Evolutionary conservation across 2,888 invertebrate species (phyloP).

Genomic region (Boloria euphrosyne): DNA sequence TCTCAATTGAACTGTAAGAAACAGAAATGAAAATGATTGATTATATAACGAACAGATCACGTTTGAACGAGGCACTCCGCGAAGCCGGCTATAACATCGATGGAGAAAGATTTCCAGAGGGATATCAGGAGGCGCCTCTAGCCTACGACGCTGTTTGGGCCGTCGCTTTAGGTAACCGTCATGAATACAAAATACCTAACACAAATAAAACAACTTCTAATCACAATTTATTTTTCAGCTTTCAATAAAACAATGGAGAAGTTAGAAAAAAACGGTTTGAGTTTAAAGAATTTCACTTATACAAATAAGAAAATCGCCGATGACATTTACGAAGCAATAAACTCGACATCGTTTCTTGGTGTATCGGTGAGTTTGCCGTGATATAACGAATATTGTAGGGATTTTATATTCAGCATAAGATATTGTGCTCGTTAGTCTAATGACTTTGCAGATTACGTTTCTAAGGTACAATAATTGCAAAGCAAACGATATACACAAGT

Average conservation of each 20-base stretch:
- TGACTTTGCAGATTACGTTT: conserved; percentile 40
- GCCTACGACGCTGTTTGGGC: conserved; percentile 99
- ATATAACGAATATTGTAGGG: conserved; percentile 19
- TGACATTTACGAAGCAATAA: conserved; percentile 98
- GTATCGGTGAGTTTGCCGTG: conserved; percentile 90
- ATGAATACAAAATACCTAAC: conserved; percentile 22
- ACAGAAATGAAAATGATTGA: conserved; percentile 6
- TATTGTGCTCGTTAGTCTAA: conserved; percentile 40
- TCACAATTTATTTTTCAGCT: conserved; percentile 80
- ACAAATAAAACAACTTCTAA: conserved; percentile 2
- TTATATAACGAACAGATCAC: conserved; percentile 76
- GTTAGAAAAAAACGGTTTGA: conserved; percentile 89
- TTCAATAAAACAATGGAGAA: conserved; percentile 98
- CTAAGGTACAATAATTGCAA: conserved; percentile 17
- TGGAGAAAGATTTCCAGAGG: conserved; percentile 93
- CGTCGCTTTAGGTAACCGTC: conserved; percentile 90
- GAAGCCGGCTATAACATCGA: conserved; percentile 93
- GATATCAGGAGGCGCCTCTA: conserved; percentile 98
- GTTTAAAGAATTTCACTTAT: conserved; percentile 97
- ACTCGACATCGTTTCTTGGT: conserved; percentile 98
- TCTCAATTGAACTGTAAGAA: conserved; percentile 1
- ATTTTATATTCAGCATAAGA: conserved; percentile 32
- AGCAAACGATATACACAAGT: neutral
- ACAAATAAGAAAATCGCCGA: conserved; percentile 96
- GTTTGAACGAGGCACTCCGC: conserved; percentile 91